Evolutionary conservation across 1,140 invertebrate genomes (phyloP), one percentile per base, ranked within the genome.

Genomic region (Leptinotarsa lineolata): DNA sequence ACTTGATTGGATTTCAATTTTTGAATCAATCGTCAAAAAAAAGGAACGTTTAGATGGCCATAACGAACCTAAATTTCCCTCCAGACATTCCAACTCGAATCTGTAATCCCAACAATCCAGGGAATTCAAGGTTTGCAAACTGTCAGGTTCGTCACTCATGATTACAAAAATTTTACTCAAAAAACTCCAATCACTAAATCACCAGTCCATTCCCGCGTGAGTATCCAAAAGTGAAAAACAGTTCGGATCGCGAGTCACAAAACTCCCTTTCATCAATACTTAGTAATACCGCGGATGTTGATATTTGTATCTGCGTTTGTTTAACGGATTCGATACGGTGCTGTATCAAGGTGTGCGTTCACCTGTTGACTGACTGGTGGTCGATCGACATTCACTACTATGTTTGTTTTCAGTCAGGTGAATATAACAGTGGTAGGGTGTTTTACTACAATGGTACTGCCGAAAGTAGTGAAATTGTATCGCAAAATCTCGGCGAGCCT

Each of bases 81-180:
- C 88, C 77, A 94, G 87, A 84, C 91, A 92, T 83, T 93, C 92
- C 80, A 94, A 83, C 82, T 94, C 92, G 74, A 94, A 91, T 20
- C 91, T 91, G 82, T 93, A 94, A 86, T 93, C 92, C 93, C 92
- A 94, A 80, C 89, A 90, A 79, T 93, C 92, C 82, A 94, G 83
- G 3, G 92, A 92, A 80, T 90, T 92, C 70, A 91, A 75, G 44
- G 72, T 76, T 18, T 59, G 39, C 15, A 46, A 24, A 59, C 48
- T 66, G 18, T 77, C 76, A 1, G 60, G 59, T 70, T 64, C 72
- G 8, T 71, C 74, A 69, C 71, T 75, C 76, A 77, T 77, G 2
- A 15, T 76, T 58, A 20, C 11, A 21, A 63, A 24, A 63, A 63
- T 18, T 18, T 12, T 21, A 24, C 21, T 22, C 21, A 16, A 22